phyloP scores from a whole-genome alignment of 1,140 invertebrate genomes.

The Prorops nasuta region DNA sequence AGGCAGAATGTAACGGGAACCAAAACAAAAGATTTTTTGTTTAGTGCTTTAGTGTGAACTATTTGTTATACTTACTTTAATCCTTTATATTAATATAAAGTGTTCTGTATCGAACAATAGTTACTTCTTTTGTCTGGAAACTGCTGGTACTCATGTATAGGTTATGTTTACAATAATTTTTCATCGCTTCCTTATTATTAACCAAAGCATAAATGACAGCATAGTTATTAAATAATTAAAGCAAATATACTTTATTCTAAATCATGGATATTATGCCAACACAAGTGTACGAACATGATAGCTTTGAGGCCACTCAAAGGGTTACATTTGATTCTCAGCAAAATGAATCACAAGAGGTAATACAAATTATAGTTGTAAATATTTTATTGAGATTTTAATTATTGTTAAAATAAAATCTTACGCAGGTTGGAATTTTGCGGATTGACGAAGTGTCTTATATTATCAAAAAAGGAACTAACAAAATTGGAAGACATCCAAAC shows the following conservation, averaged over 20 bases:
- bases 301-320: background rate
- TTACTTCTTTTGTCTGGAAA: too few relatives aligned
- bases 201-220: too few relatives aligned
- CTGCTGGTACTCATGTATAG: too few relatives aligned
- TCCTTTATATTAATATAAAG: too few relatives aligned
- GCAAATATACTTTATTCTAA: background rate
- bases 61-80: too few relatives aligned
- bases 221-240: background rate
- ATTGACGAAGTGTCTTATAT: background rate
- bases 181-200: too few relatives aligned
- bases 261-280: background rate
- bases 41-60: too few relatives aligned
- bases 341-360: background rate
- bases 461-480: background rate
- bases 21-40: too few relatives aligned
- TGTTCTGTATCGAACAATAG: too few relatives aligned
- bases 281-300: background rate
- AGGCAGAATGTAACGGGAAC: too few relatives aligned
- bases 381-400: background rate
- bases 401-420: background rate
- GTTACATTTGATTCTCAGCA: background rate
- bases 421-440: background rate
- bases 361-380: background rate
- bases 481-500: background rate
- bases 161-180: too few relatives aligned